These are phyloP conservation scores for Sterrhoptilus dennistouni DNA, from an alignment of 2,113 vertebrate genomes.

Conservation along the genomic window DNA sequence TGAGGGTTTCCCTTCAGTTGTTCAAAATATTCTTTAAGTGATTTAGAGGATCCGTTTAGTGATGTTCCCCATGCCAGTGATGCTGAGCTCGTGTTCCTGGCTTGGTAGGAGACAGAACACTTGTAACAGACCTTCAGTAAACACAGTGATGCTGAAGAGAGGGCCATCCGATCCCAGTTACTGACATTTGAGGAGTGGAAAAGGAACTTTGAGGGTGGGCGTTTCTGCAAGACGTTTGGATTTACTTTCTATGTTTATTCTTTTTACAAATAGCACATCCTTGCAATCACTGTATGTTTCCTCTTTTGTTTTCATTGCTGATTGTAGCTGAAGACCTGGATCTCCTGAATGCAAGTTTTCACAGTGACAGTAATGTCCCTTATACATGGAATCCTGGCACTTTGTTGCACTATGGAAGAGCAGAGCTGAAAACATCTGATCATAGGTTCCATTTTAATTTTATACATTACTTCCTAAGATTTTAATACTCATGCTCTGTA, in stretches of 20 bases:
- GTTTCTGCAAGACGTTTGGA: neutral
- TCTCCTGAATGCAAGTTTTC: constrained; percentile 85
- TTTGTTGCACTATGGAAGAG: constrained; percentile 91
- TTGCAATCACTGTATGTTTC: neutral
- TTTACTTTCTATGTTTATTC: neutral
- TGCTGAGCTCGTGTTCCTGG: neutral
- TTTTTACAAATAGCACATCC: neutral
- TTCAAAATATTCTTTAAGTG: neutral
- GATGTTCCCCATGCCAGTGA: neutral
- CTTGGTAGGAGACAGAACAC: neutral
- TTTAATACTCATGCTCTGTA: neutral
- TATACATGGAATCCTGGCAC: constrained; percentile 88
- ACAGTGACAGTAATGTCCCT: constrained; percentile 79
- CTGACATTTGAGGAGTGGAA: neutral
- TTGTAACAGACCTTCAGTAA: neutral
- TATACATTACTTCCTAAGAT: neutral
- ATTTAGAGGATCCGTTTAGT: neutral
- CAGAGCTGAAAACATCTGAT: constrained; percentile 97
- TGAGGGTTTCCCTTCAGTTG: neutral
- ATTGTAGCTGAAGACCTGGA: constrained; percentile 91
- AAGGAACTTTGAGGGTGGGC: neutral
- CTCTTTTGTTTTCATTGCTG: neutral
- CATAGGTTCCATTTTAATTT: constrained; percentile 82
- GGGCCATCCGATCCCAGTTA: neutral
- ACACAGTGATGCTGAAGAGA: neutral